phyloP scores from a whole-genome alignment of 2,113 vertebrate genomes.

The Corynorhinus townsendii region DNA sequence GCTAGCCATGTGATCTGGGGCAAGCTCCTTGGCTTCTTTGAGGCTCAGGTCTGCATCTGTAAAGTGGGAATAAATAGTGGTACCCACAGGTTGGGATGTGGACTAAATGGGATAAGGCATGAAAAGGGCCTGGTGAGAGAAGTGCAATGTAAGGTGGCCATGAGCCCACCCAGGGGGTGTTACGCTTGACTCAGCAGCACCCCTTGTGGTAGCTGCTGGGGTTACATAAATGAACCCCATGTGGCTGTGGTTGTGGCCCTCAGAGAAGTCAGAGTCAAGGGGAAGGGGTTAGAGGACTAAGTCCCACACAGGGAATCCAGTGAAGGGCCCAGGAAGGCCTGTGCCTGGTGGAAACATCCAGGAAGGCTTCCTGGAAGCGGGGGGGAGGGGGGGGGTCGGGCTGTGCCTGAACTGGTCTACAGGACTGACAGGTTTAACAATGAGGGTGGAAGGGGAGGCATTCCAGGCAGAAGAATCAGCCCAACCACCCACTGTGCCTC shows the following conservation, averaged over 20 bases:
- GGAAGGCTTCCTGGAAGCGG: slow-evolving; percentile 25
- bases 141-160: neutral
- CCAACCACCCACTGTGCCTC: fast-evolving
- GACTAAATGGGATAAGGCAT: fast-evolving
- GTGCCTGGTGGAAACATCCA: neutral
- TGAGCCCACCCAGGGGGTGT: neutral
- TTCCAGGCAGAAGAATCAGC: neutral
- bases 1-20: neutral
- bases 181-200: neutral
- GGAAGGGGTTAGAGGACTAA: neutral
- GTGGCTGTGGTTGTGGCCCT: neutral
- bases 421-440: neutral
- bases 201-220: neutral
- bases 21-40: too few species aligned
- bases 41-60: neutral
- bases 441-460: neutral
- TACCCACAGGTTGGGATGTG: too few species aligned
- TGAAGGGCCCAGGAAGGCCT: neutral
- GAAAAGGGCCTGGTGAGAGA: neutral
- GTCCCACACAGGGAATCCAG: neutral
- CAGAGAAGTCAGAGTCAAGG: neutral
- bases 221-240: neutral
- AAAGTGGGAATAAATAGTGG: fast-evolving
- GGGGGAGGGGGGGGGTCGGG: neutral
- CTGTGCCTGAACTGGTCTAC: neutral